Evolutionary conservation across 2,888 invertebrate genomes (phyloP), one percentile per base, ranked within the genome.

Genomic region (Xestobium rufovillosum): DNA sequence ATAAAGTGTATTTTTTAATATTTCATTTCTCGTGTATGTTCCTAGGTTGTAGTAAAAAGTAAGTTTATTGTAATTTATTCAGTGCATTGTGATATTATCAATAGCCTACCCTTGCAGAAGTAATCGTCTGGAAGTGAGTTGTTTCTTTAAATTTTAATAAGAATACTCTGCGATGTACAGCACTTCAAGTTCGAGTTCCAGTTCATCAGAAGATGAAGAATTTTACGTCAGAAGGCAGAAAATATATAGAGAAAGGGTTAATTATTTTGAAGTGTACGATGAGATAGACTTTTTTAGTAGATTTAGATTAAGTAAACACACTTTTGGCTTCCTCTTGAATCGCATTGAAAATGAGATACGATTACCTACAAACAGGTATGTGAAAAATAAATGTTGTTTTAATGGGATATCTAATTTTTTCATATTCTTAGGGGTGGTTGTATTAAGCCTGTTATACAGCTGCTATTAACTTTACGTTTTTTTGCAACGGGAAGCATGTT

Each of bases 311-410:
- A 19, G 6, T 8, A 19, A 19, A 19, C 23, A 6, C 6, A 19
- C 23, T 6, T 19, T 19, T 19, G 6, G 6, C 6, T n/a, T 8
- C n/a, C n/a, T 19, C 6, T 19, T 19, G 23, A 6, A 19, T n/a
- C 6, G 6, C 6, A 19, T 19, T 19, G 23, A 19, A n/a, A n/a
- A 19, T 19, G n/a, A 19, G 6, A 19, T 19, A 19, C 23, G 23
- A 19, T 19, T 19, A 19, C 23, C 23, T 8, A 19, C 23, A 19
- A 19, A 19, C 23, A 19, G 23, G 23, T 19, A 19, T 8, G 23
- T n/a, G 23, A n/a, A 8, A 19, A 6, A 19, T 19, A 19, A n/a
- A 19, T 8, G n/a, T 19, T 8, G 23, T n/a, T n/a, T n/a, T 19
- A 19, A 19, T 19, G n/a, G 6, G n/a, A 19, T 19, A 19, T 8